These are phyloP conservation scores for Lycia hirtaria DNA, from an alignment of 2,888 invertebrate species.

Conservation along the genomic window DNA sequence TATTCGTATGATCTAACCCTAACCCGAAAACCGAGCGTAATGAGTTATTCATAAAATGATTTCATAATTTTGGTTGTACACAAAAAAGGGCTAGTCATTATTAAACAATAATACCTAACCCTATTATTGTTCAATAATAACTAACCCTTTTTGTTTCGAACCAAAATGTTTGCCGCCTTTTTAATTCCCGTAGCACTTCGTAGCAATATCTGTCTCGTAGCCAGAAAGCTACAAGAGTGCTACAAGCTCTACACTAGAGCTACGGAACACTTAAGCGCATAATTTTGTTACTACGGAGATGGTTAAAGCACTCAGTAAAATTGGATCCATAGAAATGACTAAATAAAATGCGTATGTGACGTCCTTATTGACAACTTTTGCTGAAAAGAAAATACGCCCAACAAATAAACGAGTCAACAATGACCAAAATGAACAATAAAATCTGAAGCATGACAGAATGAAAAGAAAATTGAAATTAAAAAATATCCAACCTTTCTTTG, in stretches of 20 bases:
- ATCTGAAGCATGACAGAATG: neutral
- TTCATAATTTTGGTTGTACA: too few relatives aligned
- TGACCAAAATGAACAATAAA: neutral
- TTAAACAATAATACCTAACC: too few relatives aligned
- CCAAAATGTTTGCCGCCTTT: slow-evolving; percentile 29
- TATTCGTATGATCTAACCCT: too few relatives aligned
- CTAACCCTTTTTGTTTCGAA: neutral
- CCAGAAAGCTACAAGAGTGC: slow-evolving; percentile 39
- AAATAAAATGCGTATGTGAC: neutral
- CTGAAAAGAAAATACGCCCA: neutral
- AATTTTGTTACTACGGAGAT: slow-evolving; percentile 42
- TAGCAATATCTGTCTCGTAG: slow-evolving; percentile 42
- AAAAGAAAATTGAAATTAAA: neutral
- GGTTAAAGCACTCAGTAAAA: slow-evolving; percentile 12
- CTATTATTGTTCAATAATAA: neutral
- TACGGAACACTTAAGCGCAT: slow-evolving; percentile 44
- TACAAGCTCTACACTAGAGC: slow-evolving; percentile 34
- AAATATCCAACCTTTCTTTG: slow-evolving; percentile 33
- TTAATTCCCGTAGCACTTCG: slow-evolving; percentile 45
- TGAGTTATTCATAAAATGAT: too few relatives aligned
- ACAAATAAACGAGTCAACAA: neutral
- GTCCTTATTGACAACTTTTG: neutral
- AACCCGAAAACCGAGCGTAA: too few relatives aligned
- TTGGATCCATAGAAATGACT: neutral
- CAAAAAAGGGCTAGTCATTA: too few relatives aligned